Percentiles rank a stretch among this genome's conserved stretches.
Evolutionary conservation across 2,113 vertebrate genomes (phyloP).

Genomic region (Oostethus manadensis): DNA sequence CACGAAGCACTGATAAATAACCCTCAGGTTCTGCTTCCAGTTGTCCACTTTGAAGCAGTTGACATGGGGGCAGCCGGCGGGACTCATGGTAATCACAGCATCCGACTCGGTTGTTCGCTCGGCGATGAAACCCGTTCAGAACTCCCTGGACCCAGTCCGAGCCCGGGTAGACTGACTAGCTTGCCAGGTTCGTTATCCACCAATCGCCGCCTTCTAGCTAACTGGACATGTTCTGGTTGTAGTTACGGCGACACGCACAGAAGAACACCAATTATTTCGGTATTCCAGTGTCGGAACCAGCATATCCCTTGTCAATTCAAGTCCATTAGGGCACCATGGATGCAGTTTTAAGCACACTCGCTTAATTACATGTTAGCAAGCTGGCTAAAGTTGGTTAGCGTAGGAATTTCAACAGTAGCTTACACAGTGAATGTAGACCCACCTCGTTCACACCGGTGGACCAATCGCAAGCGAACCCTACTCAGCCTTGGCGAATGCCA

Average conservation of each 20-base stretch:
- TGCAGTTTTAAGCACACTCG: slow-evolving; percentile 21
- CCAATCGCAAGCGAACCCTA: slow-evolving; percentile 19
- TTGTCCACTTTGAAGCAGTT: slow-evolving; percentile 95
- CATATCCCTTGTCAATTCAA: slow-evolving; percentile 1
- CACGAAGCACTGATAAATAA: slow-evolving; percentile 96
- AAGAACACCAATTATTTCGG: slow-evolving; percentile 29
- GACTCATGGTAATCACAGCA: slow-evolving; percentile 82
- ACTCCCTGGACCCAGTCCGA: slow-evolving; percentile 33
- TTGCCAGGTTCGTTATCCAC: slow-evolving; percentile 50
- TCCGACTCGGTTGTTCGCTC: slow-evolving; percentile 48
- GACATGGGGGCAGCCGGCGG: slow-evolving; percentile 92
- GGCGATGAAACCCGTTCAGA: slow-evolving; percentile 51
- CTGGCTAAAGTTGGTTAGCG: slow-evolving; percentile 74
- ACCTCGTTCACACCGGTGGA: slow-evolving; percentile 32
- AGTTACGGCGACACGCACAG: slow-evolving; percentile 32
- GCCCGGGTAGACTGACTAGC: slow-evolving; percentile 30
- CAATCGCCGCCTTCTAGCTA: slow-evolving; percentile 52
- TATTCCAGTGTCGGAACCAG: slow-evolving; percentile 1
- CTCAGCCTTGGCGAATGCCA: slow-evolving; percentile 40
- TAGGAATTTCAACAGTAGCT: slow-evolving; percentile 72
- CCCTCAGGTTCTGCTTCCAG: slow-evolving; percentile 96
- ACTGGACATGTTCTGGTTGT: slow-evolving; percentile 55
- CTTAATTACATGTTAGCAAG: slow-evolving; percentile 62
- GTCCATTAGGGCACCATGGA: slow-evolving; percentile 1
- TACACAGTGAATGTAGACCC: slow-evolving; percentile 52